These are phyloP conservation scores for Drosophila oshimai DNA, from an alignment of 1,140 invertebrate species.

Conservation along the genomic window DNA sequence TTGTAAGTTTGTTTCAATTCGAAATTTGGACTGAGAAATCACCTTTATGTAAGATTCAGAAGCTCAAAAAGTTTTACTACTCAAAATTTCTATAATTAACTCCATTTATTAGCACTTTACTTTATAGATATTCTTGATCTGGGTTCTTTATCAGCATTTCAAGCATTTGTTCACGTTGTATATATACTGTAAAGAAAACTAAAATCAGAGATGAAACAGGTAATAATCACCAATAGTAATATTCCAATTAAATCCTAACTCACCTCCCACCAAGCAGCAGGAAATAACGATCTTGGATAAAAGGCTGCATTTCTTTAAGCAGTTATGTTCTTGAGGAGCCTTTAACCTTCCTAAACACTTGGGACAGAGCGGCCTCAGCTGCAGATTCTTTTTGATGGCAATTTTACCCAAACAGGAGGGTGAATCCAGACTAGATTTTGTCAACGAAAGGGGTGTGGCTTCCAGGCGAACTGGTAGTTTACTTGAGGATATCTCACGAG, in stretches of 20 bases:
- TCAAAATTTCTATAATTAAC: too few relatives aligned
- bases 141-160: not conserved
- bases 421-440: not conserved
- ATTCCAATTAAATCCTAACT: not conserved
- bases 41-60: too few relatives aligned
- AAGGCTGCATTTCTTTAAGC: not conserved
- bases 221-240: not conserved
- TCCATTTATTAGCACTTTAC: too few relatives aligned
- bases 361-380: not conserved
- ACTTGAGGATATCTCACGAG: not conserved
- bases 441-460: not conserved
- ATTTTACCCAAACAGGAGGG: not conserved
- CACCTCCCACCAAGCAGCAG: not conserved
- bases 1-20: too few relatives aligned
- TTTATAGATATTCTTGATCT: not conserved
- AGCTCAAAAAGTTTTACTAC: too few relatives aligned
- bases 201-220: not conserved
- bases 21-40: too few relatives aligned
- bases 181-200: not conserved
- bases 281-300: not conserved
- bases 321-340: too few relatives aligned
- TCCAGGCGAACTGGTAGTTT: not conserved
- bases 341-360: not conserved
- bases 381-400: not conserved
- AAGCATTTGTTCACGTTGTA: not conserved